A percentile compares a stretch with the other conserved stretches of the same genome.
Conservation (phyloP, 2,888 invertebrate genomes). For the Dryobotodes eremita region DNA sequence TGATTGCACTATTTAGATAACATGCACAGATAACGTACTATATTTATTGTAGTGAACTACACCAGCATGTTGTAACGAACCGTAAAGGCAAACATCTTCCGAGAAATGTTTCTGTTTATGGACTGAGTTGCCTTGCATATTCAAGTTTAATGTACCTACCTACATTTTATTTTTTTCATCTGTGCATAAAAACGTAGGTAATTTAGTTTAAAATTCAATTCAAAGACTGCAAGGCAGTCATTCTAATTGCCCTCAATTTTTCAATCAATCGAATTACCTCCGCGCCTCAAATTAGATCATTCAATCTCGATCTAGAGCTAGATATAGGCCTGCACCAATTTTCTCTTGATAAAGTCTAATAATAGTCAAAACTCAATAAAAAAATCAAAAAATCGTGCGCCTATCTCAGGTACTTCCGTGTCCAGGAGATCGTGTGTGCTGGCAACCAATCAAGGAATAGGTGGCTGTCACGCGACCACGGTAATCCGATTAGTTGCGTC, state of each 20-base stretch:
- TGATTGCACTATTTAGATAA: constrained; percentile 78
- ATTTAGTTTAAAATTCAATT: background rate
- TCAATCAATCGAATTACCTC: constrained; percentile 29
- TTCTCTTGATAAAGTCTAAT: background rate
- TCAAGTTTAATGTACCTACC: constrained; percentile 9
- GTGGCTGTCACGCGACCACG: constrained; percentile 64
- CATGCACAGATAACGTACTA: constrained; percentile 62
- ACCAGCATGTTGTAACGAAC: constrained; percentile 57
- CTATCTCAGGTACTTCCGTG: constrained; percentile 12
- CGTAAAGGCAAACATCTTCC: constrained; percentile 60
- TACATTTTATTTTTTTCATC: constrained; percentile 11
- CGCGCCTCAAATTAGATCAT: constrained; percentile 26
- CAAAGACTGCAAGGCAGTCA: background rate
- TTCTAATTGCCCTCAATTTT: constrained; percentile 32
- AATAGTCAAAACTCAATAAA: background rate
- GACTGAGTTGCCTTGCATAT: constrained; percentile 18
- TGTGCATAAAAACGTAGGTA: background rate
- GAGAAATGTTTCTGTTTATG: constrained; percentile 45
- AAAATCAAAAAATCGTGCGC: background rate
- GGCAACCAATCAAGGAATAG: constrained; percentile 65
- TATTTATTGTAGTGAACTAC: constrained; percentile 54
- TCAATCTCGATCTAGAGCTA: constrained; percentile 33
- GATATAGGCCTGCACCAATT: background rate
- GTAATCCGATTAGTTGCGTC: constrained; percentile 65
- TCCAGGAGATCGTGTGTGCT: constrained; percentile 18